A percentile compares a stretch with the other conserved stretches of the same genome.
Evolutionary conservation across 2,888 invertebrate genomes (phyloP).

Genomic region (Endotricha flammealis): DNA sequence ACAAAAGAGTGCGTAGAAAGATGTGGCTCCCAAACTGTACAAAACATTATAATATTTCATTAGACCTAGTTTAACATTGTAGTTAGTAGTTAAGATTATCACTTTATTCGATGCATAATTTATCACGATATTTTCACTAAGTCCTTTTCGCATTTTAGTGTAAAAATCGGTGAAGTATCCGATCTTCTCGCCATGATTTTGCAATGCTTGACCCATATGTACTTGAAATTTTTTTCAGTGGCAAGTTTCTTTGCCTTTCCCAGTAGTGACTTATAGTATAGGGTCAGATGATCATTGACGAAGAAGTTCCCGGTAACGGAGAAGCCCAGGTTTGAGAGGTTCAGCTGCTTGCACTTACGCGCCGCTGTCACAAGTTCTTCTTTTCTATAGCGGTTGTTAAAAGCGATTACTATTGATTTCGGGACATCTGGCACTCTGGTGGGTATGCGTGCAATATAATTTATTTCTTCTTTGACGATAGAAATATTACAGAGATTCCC

Average conservation of each 20-base stretch:
- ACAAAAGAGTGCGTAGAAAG: no score
- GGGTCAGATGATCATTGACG: not conserved
- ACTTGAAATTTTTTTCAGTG: not conserved
- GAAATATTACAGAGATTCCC: not conserved
- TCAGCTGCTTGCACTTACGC: not conserved
- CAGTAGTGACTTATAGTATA: not conserved
- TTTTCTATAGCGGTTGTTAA: not conserved
- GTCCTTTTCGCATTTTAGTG: not conserved
- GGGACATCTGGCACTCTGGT: not conserved
- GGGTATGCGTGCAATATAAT: not conserved
- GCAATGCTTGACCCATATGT: not conserved
- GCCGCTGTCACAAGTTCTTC: not conserved
- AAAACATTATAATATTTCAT: no score
- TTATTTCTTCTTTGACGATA: not conserved
- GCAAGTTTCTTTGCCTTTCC: not conserved
- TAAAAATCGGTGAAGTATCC: not conserved
- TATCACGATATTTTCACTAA: not conserved
- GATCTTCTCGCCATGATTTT: not conserved
- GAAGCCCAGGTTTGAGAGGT: not conserved
- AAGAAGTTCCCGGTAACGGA: not conserved
- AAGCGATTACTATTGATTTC: not conserved
- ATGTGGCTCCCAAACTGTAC: no score
- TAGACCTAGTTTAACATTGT: no score
- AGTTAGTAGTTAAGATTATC: no score
- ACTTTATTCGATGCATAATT: no score